Base-by-base conservation (phyloP, 2,888 invertebrate species). In the Odontothrips loti region DNA sequence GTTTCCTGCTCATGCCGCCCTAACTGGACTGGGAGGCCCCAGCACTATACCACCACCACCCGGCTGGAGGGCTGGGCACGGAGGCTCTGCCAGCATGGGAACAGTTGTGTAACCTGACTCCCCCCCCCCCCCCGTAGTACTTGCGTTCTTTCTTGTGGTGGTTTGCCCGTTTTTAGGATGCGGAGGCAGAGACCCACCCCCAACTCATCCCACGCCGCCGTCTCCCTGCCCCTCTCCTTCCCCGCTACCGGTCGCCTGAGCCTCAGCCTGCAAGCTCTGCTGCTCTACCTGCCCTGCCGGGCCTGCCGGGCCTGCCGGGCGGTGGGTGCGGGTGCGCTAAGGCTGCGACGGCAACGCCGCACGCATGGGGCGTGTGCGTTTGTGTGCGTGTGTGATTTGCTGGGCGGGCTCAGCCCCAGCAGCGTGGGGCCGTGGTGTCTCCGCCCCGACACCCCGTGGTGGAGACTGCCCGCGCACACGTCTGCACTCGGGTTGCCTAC, bases 51-150 rank as follows among this genome's bases (percentile, higher is more conserved):
- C n/a, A n/a, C n/a, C n/a, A n/a, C n/a, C n/a, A n/a, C n/a, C n/a
- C n/a, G 68, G 23, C 23, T 11, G 68, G 68, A n/a, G n/a, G 68
- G n/a, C 63, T 9, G 63, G 12, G 63, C 20, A 63, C n/a, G n/a
- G 20, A 63, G 23, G 68, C 68, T 23, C n/a, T 23, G 68, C 68
- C 68, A 58, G 58, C 58, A 58, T 75, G 68, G 68, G 68, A 75
- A 75, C 68, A 75, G 68, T 75, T 75, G 68, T 75, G 68, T 75
- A 75, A 75, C 68, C 68, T 75, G 68, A 75, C 68, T 20, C 58
- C 23, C 68, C 68, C 68, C 10, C 23, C 68, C 27, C 68, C 27
- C 68, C 27, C 27, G 23, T 27, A 27, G 10, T 75, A 75, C 68
- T 75, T 27, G 68, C 68, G 23, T 75, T 27, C 27, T 27, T 75